Evolutionary conservation across 2,113 vertebrate genomes (phyloP).

Genomic region (Dicaeum eximium): DNA sequence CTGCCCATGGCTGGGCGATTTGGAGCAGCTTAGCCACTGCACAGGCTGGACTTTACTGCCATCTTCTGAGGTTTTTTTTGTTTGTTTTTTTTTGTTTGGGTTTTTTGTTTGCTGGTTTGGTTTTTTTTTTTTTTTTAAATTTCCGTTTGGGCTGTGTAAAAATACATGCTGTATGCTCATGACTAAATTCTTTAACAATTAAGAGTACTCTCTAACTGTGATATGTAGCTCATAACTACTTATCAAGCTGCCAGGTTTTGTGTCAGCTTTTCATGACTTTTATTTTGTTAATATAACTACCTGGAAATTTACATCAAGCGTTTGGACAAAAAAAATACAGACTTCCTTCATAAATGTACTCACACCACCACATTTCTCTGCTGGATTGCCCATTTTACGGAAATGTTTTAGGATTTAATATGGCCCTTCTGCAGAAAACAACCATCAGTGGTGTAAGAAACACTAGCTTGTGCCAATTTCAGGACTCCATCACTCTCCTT

Average conservation of each 20-base stretch:
- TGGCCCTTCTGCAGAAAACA: not conserved
- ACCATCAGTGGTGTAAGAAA: not conserved
- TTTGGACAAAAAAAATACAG: not conserved
- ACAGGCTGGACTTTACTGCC: not conserved
- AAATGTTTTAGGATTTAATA: not conserved
- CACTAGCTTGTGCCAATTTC: not conserved
- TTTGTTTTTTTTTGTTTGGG: not conserved
- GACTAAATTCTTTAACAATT: not conserved
- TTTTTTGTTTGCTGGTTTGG: too few species aligned
- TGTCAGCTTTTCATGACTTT: not conserved
- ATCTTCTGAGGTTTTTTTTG: not conserved
- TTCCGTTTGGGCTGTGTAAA: not conserved
- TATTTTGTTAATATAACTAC: not conserved
- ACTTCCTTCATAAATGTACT: not conserved
- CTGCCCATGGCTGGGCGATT: not conserved
- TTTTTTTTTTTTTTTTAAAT: too few species aligned
- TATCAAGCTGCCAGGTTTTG: not conserved
- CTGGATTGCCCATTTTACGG: not conserved
- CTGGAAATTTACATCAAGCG: not conserved
- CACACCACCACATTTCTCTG: not conserved
- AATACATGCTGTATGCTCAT: not conserved
- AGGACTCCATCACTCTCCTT: not conserved
- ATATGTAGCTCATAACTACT: not conserved
- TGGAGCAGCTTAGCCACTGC: not conserved
- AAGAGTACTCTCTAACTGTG: not conserved